Base-by-base conservation (phyloP, 2,797 vertebrate genomes). In the Crocodylus rhombifer region DNA sequence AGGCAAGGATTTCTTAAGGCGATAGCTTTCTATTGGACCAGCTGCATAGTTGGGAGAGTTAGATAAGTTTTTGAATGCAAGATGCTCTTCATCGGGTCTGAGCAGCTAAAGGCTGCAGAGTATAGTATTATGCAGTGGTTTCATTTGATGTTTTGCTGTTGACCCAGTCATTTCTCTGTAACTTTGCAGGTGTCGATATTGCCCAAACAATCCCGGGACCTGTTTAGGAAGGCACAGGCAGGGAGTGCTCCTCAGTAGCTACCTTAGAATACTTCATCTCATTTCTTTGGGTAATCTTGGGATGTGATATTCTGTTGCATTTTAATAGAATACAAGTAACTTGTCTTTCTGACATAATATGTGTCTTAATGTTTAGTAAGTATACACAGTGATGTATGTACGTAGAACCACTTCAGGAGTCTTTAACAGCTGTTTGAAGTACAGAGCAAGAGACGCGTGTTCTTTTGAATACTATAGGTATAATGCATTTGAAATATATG, bases 321-420 rank as follows among this genome's bases (percentile, higher is more conserved):
- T 82, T 60, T 9, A 95, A 88, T 95, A 86, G 88, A 95, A 81
- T 10, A 80, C 80, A 56, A 1, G 2, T n/a, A 92, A 77, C 33
- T 94, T 33, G 5, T n/a, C 89, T 93, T 91, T 69, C 61, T 69
- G 67, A 1, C 42, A 75, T 30, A 76, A n/a, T 78, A 51, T 21
- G 8, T 79, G 30, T 51, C 87, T 82, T 30, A 71, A 9, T 71
- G 3, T 1, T 2, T 14, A 1, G 42, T 15, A 69, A 81, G 7
- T 63, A 84, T 62, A 25, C 77, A 15, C 28, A 0, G 36, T 36
- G 63, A 33, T 36, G 18, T 51, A 21, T 13, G 30, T 2, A 23
- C 25, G 63, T 73, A 42, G 30, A 86, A 36, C 5, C 21, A 71
- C 79, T 28, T 87, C 60, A 23, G 33, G 23, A 36, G 21, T 51